phyloP scores from a whole-genome alignment of 37 sponge, comb jelly and placozoan species.

The Ianthella basta region DNA sequence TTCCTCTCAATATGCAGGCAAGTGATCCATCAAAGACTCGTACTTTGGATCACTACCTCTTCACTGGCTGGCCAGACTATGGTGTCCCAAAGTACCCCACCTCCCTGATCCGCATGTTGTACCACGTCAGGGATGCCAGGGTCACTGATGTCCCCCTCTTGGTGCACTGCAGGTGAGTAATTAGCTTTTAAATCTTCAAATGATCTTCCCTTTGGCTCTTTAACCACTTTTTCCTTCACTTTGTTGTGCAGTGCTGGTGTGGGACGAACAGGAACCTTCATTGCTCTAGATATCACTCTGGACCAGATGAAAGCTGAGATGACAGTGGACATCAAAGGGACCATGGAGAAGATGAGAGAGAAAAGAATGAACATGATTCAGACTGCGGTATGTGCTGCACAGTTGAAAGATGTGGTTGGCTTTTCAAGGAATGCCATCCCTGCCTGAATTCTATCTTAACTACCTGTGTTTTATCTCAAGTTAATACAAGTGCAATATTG shows the following conservation, averaged over 20 bases:
- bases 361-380: constrained; percentile 78
- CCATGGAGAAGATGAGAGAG: constrained; percentile 52
- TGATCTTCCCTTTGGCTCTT: too few relatives aligned
- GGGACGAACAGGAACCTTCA: constrained; percentile 77
- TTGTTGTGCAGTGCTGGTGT: constrained; percentile 77
- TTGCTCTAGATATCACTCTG: constrained; percentile 64
- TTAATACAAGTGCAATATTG: too few relatives aligned
- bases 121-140: background rate
- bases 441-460: too few relatives aligned
- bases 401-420: background rate
- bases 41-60: background rate
- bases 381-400: constrained; percentile 42
- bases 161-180: constrained; percentile 2
- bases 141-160: background rate
- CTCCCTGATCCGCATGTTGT: background rate
- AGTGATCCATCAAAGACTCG: background rate
- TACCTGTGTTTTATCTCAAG: too few relatives aligned
- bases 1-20: background rate
- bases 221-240: background rate
- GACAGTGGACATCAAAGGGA: constrained; percentile 44
- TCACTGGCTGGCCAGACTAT: constrained; percentile 4
- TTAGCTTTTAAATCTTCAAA: too few relatives aligned
- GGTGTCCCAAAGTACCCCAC: background rate
- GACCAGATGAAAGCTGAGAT: constrained; percentile 55
- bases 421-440: background rate